Evolutionary conservation across 2,888 invertebrate species (phyloP), one percentile per base, ranked within the genome.

Genomic region (Polydrusus tereticollis): DNA sequence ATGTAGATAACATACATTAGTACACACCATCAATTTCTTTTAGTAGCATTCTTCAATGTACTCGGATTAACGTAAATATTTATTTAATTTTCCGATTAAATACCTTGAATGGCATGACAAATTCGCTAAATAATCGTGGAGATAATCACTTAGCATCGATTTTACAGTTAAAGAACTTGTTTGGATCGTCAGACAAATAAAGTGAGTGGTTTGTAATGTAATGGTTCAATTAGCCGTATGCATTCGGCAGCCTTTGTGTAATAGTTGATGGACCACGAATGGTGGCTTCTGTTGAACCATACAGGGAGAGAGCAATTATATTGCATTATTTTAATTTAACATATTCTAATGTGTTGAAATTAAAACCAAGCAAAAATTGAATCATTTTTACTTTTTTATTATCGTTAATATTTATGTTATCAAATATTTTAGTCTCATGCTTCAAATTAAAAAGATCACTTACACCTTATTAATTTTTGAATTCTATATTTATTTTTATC

Each of bases 201-300:
- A 70, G 70, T 70, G 70, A 70, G 36, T 50, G 70, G 57, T 70
- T 65, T 70, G 50, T 58, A 70, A 65, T 50, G 59, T 65, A 65
- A 70, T 70, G 70, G 65, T 70, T 70, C 70, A 70, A 70, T 70
- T 70, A 70, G 70, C 47, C 50, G 59, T 70, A 23, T 58, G 70
- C 65, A 59, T 65, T 58, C 70, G 70, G 70, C 59, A 50, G 70
- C 70, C 65, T 70, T 70, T 70, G 70, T 70, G 50, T 59, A 59
- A 64, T 58, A 26, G 47, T 21, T 59, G 67, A 59, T 36, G 58
- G 38, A 33, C 47, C 58, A 63, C 36, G 50, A 52, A 47, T 47
- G 65, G 52, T 50, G 26, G 43, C 47, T 55, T 52, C 36, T 38
- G 57, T 45, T 63, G 63, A 58, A 38, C 12, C 14, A 2, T 58